Base-by-base conservation (phyloP, 1,140 invertebrate species). In the Lepidotrigona ventralis region DNA sequence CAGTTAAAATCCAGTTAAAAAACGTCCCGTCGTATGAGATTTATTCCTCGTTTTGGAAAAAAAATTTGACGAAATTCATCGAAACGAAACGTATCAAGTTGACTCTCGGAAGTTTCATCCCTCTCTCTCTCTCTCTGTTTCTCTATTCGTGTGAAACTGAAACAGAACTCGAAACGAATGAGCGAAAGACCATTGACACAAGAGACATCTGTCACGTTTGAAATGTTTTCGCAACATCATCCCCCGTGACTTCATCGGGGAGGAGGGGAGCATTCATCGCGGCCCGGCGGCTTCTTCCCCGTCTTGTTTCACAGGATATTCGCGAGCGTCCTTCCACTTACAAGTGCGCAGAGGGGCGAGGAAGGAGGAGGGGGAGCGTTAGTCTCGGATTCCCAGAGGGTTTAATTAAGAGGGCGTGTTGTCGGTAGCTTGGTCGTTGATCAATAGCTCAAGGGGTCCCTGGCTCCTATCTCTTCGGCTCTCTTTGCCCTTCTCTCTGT, bases 381-480 rank as follows among this genome's bases (percentile, higher is more conserved):
- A 77, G 86, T 86, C 79, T 91, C 82, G 88, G 88, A 91, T 92
- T 93, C 91, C 91, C 86, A 77, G 85, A 87, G 89, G 88, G 88
- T 92, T 93, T 92, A 93, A 93, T 93, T 93, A 93, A 92, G 91
- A 92, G 90, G 89, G 89, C 90, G 90, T 90, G 90, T 90, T 91
- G 90, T 90, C 88, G 83, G 90, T 90, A 78, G 79, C 88, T 8
- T 86, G 85, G 87, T 89, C 84, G 80, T 90, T 92, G 91, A 92
- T 92, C 92, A 92, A 92, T 92, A 91, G 89, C 89, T 90, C 84
- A 84, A 90, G 87, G 86, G 86, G 39, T 46, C 39, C 39, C 66
- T 71, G 58, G 70, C 72, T 78, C 82, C 82, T 82, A 82, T 74
- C 56, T 46, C 26, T 53, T 29, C 26, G 26, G 21, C 54, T 66